A percentile compares a stretch with the other conserved stretches of the same genome.
Conservation (phyloP, 2,888 invertebrate genomes). For the Amblyteles armatorius region DNA sequence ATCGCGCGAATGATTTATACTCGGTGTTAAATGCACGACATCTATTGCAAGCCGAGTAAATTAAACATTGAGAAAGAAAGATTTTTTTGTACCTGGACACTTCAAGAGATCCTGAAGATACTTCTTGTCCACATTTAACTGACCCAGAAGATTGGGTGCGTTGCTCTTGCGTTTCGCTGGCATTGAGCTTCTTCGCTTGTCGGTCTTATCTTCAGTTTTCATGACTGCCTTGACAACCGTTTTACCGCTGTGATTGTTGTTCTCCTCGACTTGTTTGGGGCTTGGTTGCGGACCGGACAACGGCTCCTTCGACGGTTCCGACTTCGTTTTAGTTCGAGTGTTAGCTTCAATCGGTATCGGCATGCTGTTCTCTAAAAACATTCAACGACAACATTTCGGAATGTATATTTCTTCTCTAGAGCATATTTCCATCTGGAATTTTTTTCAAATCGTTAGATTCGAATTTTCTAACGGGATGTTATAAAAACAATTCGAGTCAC, state of each 20-base stretch:
- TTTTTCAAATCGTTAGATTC: background rate
- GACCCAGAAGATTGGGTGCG: conserved; percentile 73
- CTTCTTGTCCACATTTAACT: conserved; percentile 77
- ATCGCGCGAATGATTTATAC: no score
- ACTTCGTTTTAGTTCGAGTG: conserved; percentile 38
- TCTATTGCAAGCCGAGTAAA: background rate
- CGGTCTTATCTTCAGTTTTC: conserved; percentile 36
- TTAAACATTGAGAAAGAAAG: background rate
- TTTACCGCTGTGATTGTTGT: conserved; percentile 45
- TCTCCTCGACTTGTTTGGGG: conserved; percentile 35
- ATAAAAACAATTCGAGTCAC: background rate
- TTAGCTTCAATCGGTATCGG: conserved; percentile 61
- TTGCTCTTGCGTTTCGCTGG: conserved; percentile 64
- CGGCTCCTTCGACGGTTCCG: conserved; percentile 17
- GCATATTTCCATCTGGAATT: no score
- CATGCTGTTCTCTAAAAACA: conserved; percentile 64
- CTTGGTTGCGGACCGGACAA: background rate
- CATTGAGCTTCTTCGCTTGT: conserved; percentile 48
- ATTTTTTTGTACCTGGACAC: conserved; percentile 74
- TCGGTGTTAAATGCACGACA: no score
- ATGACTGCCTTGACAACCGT: conserved; percentile 15
- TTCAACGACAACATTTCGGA: background rate
- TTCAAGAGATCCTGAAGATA: conserved; percentile 78
- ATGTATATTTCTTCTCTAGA: background rate
- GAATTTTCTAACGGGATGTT: background rate